Evolutionary conservation across 92 coral and sea anemone genomes (phyloP), one percentile per base, ranked within the genome.

Genomic region (Phenganax subtilis): DNA sequence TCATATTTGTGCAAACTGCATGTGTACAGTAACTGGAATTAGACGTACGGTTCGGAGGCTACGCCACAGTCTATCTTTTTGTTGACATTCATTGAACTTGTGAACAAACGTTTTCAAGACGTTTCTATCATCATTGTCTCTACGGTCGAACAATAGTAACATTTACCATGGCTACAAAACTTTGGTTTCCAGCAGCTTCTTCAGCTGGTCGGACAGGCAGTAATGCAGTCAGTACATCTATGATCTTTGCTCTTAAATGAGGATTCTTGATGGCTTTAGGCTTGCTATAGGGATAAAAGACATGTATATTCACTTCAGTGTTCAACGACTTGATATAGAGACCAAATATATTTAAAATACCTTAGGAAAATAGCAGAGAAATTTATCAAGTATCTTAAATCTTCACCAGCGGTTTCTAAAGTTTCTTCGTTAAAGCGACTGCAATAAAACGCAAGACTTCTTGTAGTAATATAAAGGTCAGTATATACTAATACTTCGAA

Each of bases 391-490:
- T 96, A 91, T 73, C 92, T 89, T 66, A 96, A 78, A 54, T 92
- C 86, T 3, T 82, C 85, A 20, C 99, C 99, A 63, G 90, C 93
- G 58, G 89, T 84, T 75, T 96, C 99, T 54, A 96, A 66, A 10
- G 96, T 96, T 64, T 92, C 97, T 83, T 96, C 99, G 76, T 93
- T 96, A 80, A 90, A 96, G 85, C 89, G 99, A 47, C 99, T 96
- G 68, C 15, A 57, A 71, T 47, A 64, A 53, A 59, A 86, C 81
- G 28, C 10, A 8, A 56, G 54, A 37, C 12, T 44, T 37, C 47
- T 37, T 37, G 47, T 37, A 37, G 47, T 37, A 37, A 37, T 1
- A 5, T 37, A 37, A 5, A 37, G 5, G 2, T 37, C 47, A 37
- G 2, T 37, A 37, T 5, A 37, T 37, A 37, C 47, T 37, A 5